Evolutionary conservation across 2,888 invertebrate species (phyloP), one percentile per base, ranked within the genome.

Genomic region (Trachelus iudaicus): DNA sequence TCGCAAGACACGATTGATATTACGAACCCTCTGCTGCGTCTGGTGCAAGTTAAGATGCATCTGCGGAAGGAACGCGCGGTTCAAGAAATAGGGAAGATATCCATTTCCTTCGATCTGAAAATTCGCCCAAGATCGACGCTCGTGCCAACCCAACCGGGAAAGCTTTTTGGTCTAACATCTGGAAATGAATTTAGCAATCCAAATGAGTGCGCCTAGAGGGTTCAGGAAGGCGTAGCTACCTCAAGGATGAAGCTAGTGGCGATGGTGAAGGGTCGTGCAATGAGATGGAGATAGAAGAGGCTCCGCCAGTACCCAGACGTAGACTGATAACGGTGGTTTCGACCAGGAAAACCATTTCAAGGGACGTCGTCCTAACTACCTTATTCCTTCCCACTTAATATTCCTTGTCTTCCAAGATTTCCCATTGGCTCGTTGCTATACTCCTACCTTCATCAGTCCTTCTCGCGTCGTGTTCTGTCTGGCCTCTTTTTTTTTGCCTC

Each of bases 181-280:
- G 79, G 76, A 82, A 84, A 85, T 84, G 83, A 86, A 85, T 85
- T 85, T 83, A 83, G 82, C 75, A 78, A 76, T 76, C 73, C 76
- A 76, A 78, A 78, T 76, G 74, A 74, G 74, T 30, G 35, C 75
- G n/a, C n/a, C 33, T 30, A 31, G 30, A n/a, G 23, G n/a, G 15
- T 56, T 73, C 71, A 68, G 68, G 73, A 75, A 77, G 34, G 69
- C 69, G 77, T 69, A 12, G 71, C 12, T 33, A 33, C 30, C 34
- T 68, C 69, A 35, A 35, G 34, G 74, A 69, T 73, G 34, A 30
- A 11, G 15, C 68, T 23, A 69, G 56, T 33, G 56, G 40, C 34
- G 56, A 33, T 6, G 76, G 31, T 6, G 31, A 40, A 40, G 68
- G 78, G 76, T 76, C 73, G 56, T 69, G 56, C 76, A 34, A 56